Evolutionary conservation across 2,113 vertebrate species (phyloP), one percentile per base, ranked within the genome.

Genomic region (Daubentonia madagascariensis): DNA sequence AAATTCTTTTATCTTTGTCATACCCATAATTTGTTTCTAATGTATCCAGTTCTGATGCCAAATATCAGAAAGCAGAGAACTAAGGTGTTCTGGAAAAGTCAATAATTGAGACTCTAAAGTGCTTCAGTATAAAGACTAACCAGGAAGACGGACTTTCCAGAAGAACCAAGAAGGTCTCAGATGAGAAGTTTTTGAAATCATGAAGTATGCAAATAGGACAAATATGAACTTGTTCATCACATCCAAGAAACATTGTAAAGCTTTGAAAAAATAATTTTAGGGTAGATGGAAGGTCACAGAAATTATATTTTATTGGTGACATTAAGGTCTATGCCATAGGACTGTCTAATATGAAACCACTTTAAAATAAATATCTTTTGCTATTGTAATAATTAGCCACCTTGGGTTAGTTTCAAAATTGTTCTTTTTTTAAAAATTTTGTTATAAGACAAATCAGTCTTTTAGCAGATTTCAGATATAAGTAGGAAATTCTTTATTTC

Each of bases 381-480:
- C 65, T 89, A 0, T 45, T 85, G 6, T 76, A 67, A 28, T 92
- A 65, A 88, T 91, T 85, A 96, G 52, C 11, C 10, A 16, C 5
- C 11, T 75, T 91, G 32, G 12, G 48, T 96, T 94, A 59, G 17
- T 89, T 91, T 90, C 57, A 96, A 94, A 96, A 95, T 78, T 76
- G 12, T 93, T 83, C 11, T 89, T 23, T 68, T 61, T 89, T 59
- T 87, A 11, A 63, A 63, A 28, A 57, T 54, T 59, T 43, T 20
- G 65, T 93, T 95, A n/a, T 40, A 89, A 50, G 78, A 67, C 48
- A 95, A 93, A 89, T 88, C n/a, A 10, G 1, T 92, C 45, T 94
- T 95, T 83, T 57, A 52, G 48, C 35, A 63, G 63, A 88, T 43
- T 94, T 83, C 43, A 94, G 61, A 40, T 93, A 32, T 10, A 96